Evolutionary conservation across 2,888 invertebrate genomes (phyloP), one percentile per base, ranked within the genome.

Genomic region (Diogma glabrata): DNA sequence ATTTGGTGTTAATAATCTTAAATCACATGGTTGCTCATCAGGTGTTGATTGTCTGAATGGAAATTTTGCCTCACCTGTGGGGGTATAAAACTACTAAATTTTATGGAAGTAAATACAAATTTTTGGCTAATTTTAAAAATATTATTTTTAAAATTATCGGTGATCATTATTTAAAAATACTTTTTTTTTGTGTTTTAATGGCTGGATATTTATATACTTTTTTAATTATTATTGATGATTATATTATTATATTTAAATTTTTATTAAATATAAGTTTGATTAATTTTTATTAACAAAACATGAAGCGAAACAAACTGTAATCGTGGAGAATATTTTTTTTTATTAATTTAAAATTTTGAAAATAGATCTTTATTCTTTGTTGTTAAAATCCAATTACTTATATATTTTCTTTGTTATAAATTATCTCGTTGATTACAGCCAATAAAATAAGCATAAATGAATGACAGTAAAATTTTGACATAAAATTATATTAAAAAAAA

Each of bases 11-110:
- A 60, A 57, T 38, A 66, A 58, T 38, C 69, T 62, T 54, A 70
- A 58, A 61, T 70, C 70, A 57, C 65, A 70, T 10, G 70, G 70
- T 54, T 70, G 53, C 53, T 63, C 65, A 55, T 63, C 61, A 14
- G 57, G 54, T 24, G 56, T 51, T 24, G 57, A 51, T 33, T 54
- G 24, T 17, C 24, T 46, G 43, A 43, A 22, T 24, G 46, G 23
- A 46, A 24, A 24, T 24, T 24, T 24, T 24, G 24, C 23, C 17
- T 46, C 46, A 46, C 46, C 46, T 46, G 46, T 46, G 46, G 43
- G 43, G 43, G 43, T 43, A 43, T 43, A 43, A 43, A 43, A 43
- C 43, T 43, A 46, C 46, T 46, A 46, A 46, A 46, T 46, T 46
- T 43, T 46, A 24, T 46, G 46, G 46, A 46, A 46, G 46, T 46